Base-by-base conservation (phyloP, 92 coral and sea anemone genomes). In the Metridium senile region DNA sequence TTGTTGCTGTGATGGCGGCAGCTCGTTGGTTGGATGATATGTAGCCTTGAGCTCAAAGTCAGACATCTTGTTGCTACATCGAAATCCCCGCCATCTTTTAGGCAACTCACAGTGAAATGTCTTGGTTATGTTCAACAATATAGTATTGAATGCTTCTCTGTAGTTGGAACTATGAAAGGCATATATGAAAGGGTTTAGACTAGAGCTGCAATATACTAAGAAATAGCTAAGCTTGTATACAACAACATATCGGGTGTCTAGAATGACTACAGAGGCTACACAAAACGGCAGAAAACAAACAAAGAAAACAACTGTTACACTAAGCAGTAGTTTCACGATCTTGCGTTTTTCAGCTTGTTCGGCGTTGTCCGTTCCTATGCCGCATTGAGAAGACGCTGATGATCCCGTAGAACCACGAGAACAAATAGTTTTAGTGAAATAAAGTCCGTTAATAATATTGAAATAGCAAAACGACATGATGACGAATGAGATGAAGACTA, bases 361-460 rank as follows among this genome's bases (percentile, higher is more conserved):
- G 33, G 49, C 70, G 30, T 75, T 78, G 19, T 19, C 49, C 13
- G 30, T 68, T 0, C 61, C 69, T 66, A 49, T 47, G 26, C 17
- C 54, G n/a, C n/a, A n/a, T 20, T 29, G 18, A 1, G 64, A 11
- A 0, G 76, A 71, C 32, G 49, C 63, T 29, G 76, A 64, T 18
- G 68, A 71, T 29, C 53, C 67, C 78, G 78, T 54, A 33, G 78
- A 73, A 17, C 82, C 78, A 32, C 74, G 84, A 10, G 84, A 63
- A 76, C 90, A 89, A 49, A 91, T 89, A 0, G 97, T 91, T 72
- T 91, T 85, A 9, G 86, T 91, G 39, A 89, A 85, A 51, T 85
- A 89, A 32, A 91, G 22, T 6, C 97, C 97, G 64, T 56, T 82
- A 75, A 91, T 78, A 66, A 91, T 91, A 46, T 83, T 89, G 30